These are phyloP conservation scores for Alloscopus bannaensis DNA, from an alignment of 2,888 invertebrate species.

Conservation along the genomic window DNA sequence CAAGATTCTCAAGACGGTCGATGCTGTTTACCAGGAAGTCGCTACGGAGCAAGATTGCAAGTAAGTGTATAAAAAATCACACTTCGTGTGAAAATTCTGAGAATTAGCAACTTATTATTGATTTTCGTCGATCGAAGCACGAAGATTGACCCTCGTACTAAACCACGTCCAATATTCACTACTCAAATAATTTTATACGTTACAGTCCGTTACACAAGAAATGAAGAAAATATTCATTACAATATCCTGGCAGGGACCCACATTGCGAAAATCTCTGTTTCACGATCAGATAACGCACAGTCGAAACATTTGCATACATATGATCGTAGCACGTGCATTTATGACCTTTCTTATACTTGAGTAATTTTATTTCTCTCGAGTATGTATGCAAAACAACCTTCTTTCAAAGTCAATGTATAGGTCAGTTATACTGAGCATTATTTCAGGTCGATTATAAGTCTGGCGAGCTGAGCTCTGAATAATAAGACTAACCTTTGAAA, in stretches of 20 bases:
- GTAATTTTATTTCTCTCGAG: too few species aligned
- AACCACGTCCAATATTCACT: too few species aligned
- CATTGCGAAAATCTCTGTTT: conserved; percentile 45
- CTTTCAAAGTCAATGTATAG: too few species aligned
- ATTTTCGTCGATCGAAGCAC: background rate
- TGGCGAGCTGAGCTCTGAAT: too few species aligned
- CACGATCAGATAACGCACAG: conserved; percentile 52
- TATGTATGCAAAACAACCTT: too few species aligned
- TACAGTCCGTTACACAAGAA: conserved; percentile 59
- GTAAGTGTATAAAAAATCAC: conserved; percentile 67
- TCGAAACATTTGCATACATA: conserved; percentile 21
- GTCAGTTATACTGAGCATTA: too few species aligned
- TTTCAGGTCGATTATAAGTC: too few species aligned
- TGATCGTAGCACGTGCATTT: too few species aligned
- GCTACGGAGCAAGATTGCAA: conserved; percentile 72
- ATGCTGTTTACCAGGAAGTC: conserved; percentile 83
- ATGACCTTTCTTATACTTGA: conserved; percentile 17
- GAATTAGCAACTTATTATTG: background rate
- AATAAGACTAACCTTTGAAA: conserved; percentile 33
- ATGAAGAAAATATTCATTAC: conserved; percentile 59
- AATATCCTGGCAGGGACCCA: conserved; percentile 43
- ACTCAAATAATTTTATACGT: too few species aligned
- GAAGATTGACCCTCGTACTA: background rate
- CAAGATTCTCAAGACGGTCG: conserved; percentile 93
- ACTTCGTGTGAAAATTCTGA: conserved; percentile 5